Evolutionary conservation across 2,797 vertebrate species (phyloP).

Genomic region (Geotrypetes seraphini): DNA sequence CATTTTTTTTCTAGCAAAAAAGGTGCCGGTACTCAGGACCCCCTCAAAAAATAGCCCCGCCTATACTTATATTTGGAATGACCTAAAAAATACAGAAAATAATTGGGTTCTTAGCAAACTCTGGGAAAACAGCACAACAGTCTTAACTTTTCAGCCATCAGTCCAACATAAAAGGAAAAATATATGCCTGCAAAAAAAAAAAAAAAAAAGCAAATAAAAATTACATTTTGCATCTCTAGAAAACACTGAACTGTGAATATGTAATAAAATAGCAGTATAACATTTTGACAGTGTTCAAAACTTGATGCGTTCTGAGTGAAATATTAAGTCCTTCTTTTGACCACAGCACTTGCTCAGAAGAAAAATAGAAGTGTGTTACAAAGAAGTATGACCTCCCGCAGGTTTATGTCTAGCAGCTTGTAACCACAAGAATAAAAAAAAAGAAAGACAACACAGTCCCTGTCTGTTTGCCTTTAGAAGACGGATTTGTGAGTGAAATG

Average conservation of each 20-base stretch:
- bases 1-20: too few relatives aligned
- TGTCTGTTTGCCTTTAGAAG: constrained; percentile 17
- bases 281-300: constrained; percentile 8
- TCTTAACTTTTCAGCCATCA: background rate
- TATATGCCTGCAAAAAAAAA: background rate
- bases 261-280: constrained; percentile 6
- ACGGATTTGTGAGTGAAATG: constrained; percentile 40
- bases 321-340: constrained; percentile 8
- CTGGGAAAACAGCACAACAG: background rate
- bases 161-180: background rate
- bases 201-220: too few relatives aligned
- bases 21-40: too few relatives aligned
- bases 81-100: background rate
- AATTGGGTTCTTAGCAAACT: constrained; percentile 2
- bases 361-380: constrained; percentile 12
- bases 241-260: constrained; percentile 1
- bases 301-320: constrained; percentile 4
- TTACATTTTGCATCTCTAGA: constrained; percentile 2
- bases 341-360: background rate
- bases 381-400: constrained; percentile 13
- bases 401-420: constrained; percentile 30
- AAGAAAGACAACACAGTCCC: constrained; percentile 1
- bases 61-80: constrained; percentile 2
- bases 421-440: constrained; percentile 14
- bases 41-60: too few relatives aligned